phyloP scores from a whole-genome alignment of 37 sponge, comb jelly and placozoan genomes.

The Ianthella basta region DNA sequence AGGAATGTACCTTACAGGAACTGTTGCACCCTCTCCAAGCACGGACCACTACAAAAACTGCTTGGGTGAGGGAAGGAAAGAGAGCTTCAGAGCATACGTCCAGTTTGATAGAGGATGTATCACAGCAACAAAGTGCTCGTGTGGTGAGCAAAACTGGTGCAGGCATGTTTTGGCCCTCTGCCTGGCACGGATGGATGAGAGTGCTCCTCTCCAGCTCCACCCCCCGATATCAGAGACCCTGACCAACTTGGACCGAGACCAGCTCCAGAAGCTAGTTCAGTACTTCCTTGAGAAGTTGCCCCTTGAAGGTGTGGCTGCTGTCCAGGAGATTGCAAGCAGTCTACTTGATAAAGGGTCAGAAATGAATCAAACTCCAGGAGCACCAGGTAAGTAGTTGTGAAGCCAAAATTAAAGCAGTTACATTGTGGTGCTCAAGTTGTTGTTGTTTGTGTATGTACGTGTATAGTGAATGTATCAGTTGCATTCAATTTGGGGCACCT shows the following conservation, averaged over 20 bases:
- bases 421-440: too few relatives aligned
- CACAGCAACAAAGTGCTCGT: background rate
- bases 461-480: too few relatives aligned
- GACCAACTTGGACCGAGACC: background rate
- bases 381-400: conserved; percentile 5
- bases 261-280: background rate
- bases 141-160: background rate
- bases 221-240: background rate
- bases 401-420: too few relatives aligned
- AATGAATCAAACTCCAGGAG: background rate
- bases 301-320: background rate
- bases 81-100: too few relatives aligned
- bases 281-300: background rate
- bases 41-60: too few relatives aligned
- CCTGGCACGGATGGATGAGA: background rate
- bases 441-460: too few relatives aligned
- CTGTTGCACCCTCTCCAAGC: too few relatives aligned
- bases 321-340: background rate
- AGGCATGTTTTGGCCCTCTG: background rate
- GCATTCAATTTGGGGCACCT: too few relatives aligned
- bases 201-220: background rate
- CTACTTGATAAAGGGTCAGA: background rate
- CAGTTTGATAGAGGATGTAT: background rate
- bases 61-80: too few relatives aligned
- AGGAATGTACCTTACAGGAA: too few relatives aligned